phyloP scores from a whole-genome alignment of 2,888 invertebrate species.

The Polia nebulosa region DNA sequence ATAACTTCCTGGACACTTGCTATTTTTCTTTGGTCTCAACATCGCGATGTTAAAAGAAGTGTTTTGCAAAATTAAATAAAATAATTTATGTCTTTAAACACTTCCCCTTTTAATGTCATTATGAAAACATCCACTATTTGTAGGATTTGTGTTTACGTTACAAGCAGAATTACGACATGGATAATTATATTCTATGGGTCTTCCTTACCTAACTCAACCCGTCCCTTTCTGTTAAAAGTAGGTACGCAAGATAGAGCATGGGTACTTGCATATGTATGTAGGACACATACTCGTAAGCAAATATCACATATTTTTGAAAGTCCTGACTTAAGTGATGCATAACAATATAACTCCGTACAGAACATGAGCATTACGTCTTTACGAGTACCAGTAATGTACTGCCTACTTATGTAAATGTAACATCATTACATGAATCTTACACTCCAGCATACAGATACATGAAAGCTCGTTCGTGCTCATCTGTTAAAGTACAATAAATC shows the following conservation, averaged over 20 bases:
- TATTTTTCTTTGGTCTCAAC: slow-evolving; percentile 49
- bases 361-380: slow-evolving; percentile 33
- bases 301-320: slow-evolving; percentile 12
- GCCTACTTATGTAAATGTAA: slow-evolving; percentile 39
- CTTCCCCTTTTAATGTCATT: slow-evolving; percentile 9
- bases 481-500: slow-evolving; percentile 53
- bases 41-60: slow-evolving; percentile 23
- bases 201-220: slow-evolving; percentile 26
- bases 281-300: not conserved
- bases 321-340: slow-evolving; percentile 16
- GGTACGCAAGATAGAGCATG: slow-evolving; percentile 8
- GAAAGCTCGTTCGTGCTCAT: slow-evolving; percentile 34
- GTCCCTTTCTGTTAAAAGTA: not conserved
- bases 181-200: slow-evolving; percentile 35
- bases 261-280: slow-evolving; percentile 5
- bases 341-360: slow-evolving; percentile 24
- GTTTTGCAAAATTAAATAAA: slow-evolving; percentile 34
- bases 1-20: slow-evolving; percentile 41
- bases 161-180: slow-evolving; percentile 14
- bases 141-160: not conserved
- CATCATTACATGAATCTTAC: slow-evolving; percentile 29
- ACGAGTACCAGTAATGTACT: slow-evolving; percentile 29
- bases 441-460: slow-evolving; percentile 20
- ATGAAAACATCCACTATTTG: slow-evolving; percentile 6
- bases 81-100: slow-evolving; percentile 9